Percentiles rank a stretch among this genome's conserved stretches.
Evolutionary conservation across 2,113 vertebrate genomes (phyloP).

Genomic region (Tympanuchus pallidicinctus): DNA sequence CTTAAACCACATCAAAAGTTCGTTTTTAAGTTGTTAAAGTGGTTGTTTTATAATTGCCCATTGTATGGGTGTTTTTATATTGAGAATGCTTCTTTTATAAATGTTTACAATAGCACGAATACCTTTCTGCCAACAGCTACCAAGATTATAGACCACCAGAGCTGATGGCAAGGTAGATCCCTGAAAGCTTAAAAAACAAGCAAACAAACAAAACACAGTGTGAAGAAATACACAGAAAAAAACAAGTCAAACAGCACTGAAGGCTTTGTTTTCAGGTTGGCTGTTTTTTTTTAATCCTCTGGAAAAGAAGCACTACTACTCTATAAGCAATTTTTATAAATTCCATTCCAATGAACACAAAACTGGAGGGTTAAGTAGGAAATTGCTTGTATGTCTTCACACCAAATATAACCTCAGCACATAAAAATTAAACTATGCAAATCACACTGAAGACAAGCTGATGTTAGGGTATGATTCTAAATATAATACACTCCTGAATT

Average conservation of each 20-base stretch:
- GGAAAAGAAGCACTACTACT: background rate
- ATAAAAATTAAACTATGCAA: background rate
- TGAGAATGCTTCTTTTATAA: background rate
- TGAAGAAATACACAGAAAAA: background rate
- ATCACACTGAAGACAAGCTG: background rate
- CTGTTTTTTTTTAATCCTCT: background rate
- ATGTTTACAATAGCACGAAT: background rate
- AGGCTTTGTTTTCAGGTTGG: too few species aligned
- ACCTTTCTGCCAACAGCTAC: background rate
- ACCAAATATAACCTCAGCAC: background rate
- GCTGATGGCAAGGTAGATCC: background rate
- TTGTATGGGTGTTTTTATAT: background rate
- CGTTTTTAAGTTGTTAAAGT: background rate
- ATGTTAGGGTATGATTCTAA: background rate
- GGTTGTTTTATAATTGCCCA: background rate
- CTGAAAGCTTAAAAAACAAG: background rate
- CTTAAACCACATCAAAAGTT: background rate
- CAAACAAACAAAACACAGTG: background rate
- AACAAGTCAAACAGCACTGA: accelerated
- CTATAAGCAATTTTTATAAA: background rate
- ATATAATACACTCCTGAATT: background rate
- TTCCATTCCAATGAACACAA: background rate
- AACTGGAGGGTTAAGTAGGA: background rate
- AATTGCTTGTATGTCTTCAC: background rate
- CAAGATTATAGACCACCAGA: background rate